These are phyloP conservation scores for Anguilla rostrata DNA, from an alignment of 2,113 vertebrate species.

Conservation along the genomic window DNA sequence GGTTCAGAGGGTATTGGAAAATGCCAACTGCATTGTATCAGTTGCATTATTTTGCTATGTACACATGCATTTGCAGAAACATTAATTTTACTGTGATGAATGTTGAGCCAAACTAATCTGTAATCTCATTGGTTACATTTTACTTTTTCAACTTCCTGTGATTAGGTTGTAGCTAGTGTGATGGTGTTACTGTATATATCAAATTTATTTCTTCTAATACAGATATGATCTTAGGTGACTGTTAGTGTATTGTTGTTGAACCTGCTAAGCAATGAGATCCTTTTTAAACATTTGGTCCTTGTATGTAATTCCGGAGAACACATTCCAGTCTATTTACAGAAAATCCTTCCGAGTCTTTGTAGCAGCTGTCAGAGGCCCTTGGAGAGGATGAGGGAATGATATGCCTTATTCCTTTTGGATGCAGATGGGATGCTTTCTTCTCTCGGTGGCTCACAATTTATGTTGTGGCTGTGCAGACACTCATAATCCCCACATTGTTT, in stretches of 20 bases:
- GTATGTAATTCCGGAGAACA: neutral
- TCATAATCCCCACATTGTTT: no score
- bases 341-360: neutral
- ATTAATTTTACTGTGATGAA: neutral
- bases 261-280: neutral
- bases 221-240: neutral
- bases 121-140: no score
- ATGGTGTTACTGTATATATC: no score
- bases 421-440: neutral
- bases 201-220: neutral
- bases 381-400: neutral
- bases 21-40: neutral
- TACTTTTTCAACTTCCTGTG: neutral
- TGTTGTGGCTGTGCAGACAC: no score
- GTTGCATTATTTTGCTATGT: neutral
- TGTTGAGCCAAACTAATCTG: neutral
- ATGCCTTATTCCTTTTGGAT: neutral
- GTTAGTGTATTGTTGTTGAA: neutral
- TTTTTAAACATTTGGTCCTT: neutral
- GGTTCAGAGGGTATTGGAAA: neutral
- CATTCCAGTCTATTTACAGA: constrained; percentile 7
- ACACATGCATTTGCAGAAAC: neutral
- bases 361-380: neutral
- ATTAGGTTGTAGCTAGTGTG: neutral
- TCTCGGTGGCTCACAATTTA: neutral